Conservation (phyloP, 1,140 invertebrate genomes). For the Chymomyza costata region DNA sequence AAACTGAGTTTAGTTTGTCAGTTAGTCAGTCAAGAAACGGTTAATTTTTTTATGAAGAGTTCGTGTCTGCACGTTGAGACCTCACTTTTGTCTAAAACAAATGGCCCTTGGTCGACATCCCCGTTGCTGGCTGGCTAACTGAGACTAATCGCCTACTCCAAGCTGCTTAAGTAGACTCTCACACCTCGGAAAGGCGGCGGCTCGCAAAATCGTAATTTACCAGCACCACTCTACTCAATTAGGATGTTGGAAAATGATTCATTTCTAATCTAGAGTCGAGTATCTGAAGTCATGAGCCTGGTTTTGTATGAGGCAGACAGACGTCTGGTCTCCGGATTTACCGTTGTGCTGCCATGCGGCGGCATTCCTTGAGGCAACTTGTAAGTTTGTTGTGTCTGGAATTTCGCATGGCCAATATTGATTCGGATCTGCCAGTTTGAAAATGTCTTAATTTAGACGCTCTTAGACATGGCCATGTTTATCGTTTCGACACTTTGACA, state of each 20-base stretch:
- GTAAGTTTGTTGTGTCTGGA: conserved; percentile 56
- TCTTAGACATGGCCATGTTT: conserved; percentile 3
- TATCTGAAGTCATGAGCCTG: neutral
- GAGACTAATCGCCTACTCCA: conserved; percentile 24
- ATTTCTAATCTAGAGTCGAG: conserved; percentile 5
- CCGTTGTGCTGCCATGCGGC: conserved; percentile 42
- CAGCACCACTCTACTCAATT: conserved; percentile 8
- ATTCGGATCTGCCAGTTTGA: conserved; percentile 50
- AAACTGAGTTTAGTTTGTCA: too few relatives aligned
- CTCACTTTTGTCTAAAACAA: conserved; percentile 45
- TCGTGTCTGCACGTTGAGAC: too few relatives aligned
- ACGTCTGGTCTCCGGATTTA: conserved; percentile 39
- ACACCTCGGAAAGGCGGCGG: conserved; percentile 33
- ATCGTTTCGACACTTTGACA: conserved; percentile 10
- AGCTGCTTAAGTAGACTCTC: conserved; percentile 37
- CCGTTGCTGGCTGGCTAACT: conserved; percentile 1
- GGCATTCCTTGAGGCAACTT: conserved; percentile 47
- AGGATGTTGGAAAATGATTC: neutral
- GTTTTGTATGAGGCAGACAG: neutral
- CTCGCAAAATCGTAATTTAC: conserved; percentile 18
- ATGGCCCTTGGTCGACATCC: conserved; percentile 49
- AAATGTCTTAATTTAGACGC: conserved; percentile 65
- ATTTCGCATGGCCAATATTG: conserved; percentile 69
- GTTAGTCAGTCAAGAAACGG: conserved; percentile 40
- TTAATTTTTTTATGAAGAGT: conserved; percentile 48